phyloP scores from a whole-genome alignment of 1,140 invertebrate species.

The Ditylenchus dipsaci region DNA sequence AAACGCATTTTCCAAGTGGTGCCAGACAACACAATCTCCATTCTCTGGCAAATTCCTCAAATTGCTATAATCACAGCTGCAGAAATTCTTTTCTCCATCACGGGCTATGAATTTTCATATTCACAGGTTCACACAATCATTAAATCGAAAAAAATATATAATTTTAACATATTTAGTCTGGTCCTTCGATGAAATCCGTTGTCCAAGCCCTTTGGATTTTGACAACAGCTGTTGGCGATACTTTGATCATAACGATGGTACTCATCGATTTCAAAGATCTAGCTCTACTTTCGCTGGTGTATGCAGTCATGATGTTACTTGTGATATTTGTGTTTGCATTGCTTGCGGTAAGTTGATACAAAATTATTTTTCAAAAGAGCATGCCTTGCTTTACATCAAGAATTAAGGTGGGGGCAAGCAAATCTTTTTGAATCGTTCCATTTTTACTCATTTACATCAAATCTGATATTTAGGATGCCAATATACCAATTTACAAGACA shows the following conservation, averaged over 20 bases:
- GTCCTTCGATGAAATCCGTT: conserved; percentile 63
- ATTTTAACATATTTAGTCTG: conserved; percentile 38
- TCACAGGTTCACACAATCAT: conserved; percentile 48
- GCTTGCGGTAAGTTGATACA: conserved; percentile 12
- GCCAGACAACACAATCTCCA: conserved; percentile 58
- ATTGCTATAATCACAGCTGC: conserved; percentile 53
- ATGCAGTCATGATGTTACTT: conserved; percentile 14
- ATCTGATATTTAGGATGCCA: too few relatives aligned
- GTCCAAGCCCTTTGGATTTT: conserved; percentile 80
- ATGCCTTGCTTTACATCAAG: too few relatives aligned
- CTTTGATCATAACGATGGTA: conserved; percentile 28
- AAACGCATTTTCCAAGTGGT: conserved; percentile 64
- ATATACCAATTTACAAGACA: too few relatives aligned
- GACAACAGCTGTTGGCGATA: conserved; percentile 66
- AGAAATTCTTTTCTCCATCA: conserved; percentile 57
- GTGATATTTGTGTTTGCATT: conserved; percentile 20
- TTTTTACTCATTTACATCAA: too few relatives aligned
- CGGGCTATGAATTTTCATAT: conserved; percentile 54
- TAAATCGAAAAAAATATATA: not conserved
- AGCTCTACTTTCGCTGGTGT: conserved; percentile 54
- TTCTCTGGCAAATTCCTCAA: conserved; percentile 56
- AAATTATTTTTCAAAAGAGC: not conserved
- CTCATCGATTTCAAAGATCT: conserved; percentile 54
- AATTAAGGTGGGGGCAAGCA: too few relatives aligned
- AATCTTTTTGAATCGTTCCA: too few relatives aligned